Conservation (phyloP, 2,797 vertebrate genomes). For the Clarias laeviceps region DNA sequence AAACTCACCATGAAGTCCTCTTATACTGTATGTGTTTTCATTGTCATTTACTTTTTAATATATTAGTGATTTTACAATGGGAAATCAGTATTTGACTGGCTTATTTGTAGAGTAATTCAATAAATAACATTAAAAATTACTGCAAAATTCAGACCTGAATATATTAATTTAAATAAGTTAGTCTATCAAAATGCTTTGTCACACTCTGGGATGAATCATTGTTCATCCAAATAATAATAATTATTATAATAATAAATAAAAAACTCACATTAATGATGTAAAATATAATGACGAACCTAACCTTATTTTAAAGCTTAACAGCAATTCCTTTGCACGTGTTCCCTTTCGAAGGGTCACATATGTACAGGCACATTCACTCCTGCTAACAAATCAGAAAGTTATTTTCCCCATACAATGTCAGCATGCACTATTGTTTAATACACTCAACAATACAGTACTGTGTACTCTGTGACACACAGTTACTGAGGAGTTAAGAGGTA, state of each 20-base stretch:
- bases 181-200: slow-evolving; percentile 12
- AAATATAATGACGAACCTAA: neutral
- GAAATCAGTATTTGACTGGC: slow-evolving; percentile 14
- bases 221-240: neutral
- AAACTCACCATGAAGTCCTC: neutral
- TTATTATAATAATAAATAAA: neutral
- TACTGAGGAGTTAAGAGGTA: slow-evolving; percentile 10
- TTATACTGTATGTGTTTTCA: neutral
- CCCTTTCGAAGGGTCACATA: neutral
- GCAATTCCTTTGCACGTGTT: neutral
- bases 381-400: neutral
- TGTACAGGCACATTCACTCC: neutral
- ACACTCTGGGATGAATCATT: slow-evolving; percentile 15
- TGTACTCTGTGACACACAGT: neutral
- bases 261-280: neutral
- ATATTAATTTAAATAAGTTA: slow-evolving; percentile 42
- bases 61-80: slow-evolving; percentile 53
- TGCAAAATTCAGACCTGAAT: slow-evolving; percentile 36
- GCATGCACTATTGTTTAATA: neutral
- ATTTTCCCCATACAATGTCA: neutral
- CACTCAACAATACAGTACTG: neutral
- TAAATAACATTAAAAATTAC: slow-evolving; percentile 64
- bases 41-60: neutral
- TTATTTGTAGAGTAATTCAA: slow-evolving; percentile 53
- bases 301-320: neutral